A percentile compares a stretch with the other conserved stretches of the same genome.
Evolutionary conservation across 1,140 invertebrate genomes (phyloP).

Genomic region (Batillaria attramentaria): DNA sequence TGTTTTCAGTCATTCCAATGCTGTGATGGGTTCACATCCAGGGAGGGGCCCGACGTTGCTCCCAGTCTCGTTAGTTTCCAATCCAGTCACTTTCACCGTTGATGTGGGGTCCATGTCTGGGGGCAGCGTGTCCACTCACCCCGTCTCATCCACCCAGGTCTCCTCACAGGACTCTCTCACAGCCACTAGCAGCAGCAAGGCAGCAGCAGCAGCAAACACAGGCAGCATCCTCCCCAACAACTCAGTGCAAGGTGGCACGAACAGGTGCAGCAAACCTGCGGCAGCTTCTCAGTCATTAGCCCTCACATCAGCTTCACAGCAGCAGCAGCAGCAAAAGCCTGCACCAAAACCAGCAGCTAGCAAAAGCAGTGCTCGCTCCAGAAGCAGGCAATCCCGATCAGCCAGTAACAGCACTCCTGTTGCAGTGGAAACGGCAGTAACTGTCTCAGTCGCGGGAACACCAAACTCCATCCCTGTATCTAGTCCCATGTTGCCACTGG

Average conservation of each 20-base stretch:
- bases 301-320: neutral
- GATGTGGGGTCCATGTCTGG: conserved; percentile 22
- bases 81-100: neutral
- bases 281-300: neutral
- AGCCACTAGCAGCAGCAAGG: neutral
- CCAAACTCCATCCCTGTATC: neutral
- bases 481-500: neutral
- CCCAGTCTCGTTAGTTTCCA: neutral
- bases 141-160: no score
- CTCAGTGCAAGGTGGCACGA: neutral
- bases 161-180: no score
- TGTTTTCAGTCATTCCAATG: no score
- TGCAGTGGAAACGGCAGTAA: no score
- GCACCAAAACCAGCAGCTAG: neutral
- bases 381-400: neutral
- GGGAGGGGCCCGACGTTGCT: no score
- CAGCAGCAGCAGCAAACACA: conserved; percentile 1
- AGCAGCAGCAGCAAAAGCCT: neutral
- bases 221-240: conserved; percentile 6
- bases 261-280: conserved; percentile 14
- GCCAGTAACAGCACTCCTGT: no score
- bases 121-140: conserved; percentile 13
- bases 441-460: no score
- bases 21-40: no score
- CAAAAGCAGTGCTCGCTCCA: neutral